These are phyloP conservation scores for Lypha dubia DNA, from an alignment of 2,888 invertebrate genomes.

Conservation along the genomic window DNA sequence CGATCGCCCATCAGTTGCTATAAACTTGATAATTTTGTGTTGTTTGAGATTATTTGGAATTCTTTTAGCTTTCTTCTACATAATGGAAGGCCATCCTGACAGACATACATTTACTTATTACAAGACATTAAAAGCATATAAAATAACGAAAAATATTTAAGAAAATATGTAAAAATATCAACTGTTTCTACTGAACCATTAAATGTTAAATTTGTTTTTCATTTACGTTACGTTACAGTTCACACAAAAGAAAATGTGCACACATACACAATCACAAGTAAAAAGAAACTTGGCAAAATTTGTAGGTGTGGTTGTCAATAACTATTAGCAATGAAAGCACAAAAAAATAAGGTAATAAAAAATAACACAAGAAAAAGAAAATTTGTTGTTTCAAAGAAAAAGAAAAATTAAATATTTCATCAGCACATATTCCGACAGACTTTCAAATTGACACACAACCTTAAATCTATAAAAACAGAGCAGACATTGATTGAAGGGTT, in stretches of 20 bases:
- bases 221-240: background rate
- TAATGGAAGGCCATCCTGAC: too few relatives aligned
- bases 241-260: background rate
- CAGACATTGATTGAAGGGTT: conserved; percentile 72
- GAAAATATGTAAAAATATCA: conserved; percentile 48
- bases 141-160: conserved; percentile 21
- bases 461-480: conserved; percentile 52
- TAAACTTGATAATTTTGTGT: too few relatives aligned
- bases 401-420: conserved; percentile 15
- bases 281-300: too few relatives aligned
- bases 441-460: conserved; percentile 9
- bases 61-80: too few relatives aligned
- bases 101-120: background rate
- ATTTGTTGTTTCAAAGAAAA: conserved; percentile 45
- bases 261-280: background rate
- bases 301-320: conserved; percentile 70
- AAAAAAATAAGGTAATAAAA: conserved; percentile 21
- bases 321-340: conserved; percentile 42
- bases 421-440: conserved; percentile 6
- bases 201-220: conserved; percentile 61
- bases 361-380: conserved; percentile 49
- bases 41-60: too few relatives aligned
- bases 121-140: conserved; percentile 11
- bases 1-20: too few relatives aligned
- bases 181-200: conserved; percentile 60